Percentiles rank a stretch among this genome's conserved stretches.
phyloP scores from a whole-genome alignment of 2,797 vertebrate genomes.

The Heliangelus exortis region DNA sequence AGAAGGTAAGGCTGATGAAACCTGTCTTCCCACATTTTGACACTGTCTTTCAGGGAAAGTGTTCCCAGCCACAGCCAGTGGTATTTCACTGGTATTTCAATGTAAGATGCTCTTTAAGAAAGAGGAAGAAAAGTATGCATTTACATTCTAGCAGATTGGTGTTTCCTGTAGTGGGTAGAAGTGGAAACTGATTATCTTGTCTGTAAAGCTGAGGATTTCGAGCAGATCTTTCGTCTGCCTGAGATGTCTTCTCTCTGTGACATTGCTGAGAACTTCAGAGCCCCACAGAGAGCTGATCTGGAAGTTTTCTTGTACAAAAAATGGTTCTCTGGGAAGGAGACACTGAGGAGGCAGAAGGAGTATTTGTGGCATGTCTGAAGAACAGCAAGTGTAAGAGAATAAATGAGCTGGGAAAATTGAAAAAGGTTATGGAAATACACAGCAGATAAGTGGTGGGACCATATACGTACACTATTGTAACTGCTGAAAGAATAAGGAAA shows the following conservation, averaged over 20 bases:
- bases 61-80: not conserved
- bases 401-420: not conserved
- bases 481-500: not conserved
- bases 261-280: not conserved
- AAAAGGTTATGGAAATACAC: not conserved
- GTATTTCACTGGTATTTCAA: not conserved
- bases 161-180: not conserved
- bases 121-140: not conserved
- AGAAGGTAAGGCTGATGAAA: not conserved
- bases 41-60: not conserved
- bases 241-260: not conserved
- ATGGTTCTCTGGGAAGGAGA: not conserved
- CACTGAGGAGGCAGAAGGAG: not conserved
- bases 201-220: not conserved
- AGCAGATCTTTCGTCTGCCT: not conserved
- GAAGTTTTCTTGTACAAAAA: not conserved
- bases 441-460: not conserved
- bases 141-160: not conserved
- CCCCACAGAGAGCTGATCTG: not conserved
- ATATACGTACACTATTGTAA: not conserved
- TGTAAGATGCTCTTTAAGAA: not conserved
- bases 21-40: not conserved
- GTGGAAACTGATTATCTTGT: not conserved
- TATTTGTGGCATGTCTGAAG: not conserved
- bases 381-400: not conserved